phyloP scores from a whole-genome alignment of 2,888 invertebrate genomes.

The Unio delphinus region DNA sequence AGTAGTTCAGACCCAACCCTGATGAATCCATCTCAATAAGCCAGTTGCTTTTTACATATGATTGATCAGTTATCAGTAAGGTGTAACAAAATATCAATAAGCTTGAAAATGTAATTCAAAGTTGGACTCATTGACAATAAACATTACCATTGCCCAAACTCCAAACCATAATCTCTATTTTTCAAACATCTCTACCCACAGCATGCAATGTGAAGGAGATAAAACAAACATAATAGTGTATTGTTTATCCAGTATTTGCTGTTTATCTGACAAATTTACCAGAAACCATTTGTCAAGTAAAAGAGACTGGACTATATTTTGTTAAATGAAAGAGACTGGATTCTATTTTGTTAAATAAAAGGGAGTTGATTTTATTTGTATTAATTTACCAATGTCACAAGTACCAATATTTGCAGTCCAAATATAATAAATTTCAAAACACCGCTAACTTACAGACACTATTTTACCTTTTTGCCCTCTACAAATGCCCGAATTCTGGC shows the following conservation, averaged over 20 bases:
- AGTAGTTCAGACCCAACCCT: no score
- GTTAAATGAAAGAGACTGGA: background rate
- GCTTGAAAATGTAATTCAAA: no score
- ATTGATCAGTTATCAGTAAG: no score
- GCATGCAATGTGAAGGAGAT: no score
- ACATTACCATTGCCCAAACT: no score
- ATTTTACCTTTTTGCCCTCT: constrained; percentile 56
- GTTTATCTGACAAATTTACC: background rate
- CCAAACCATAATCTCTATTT: no score
- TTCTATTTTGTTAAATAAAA: background rate
- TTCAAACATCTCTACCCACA: no score
- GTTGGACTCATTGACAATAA: no score
- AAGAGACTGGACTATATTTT: background rate
- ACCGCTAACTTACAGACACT: constrained; percentile 4
- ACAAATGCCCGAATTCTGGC: constrained; percentile 74
- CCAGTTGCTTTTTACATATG: no score
- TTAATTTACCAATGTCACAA: background rate
- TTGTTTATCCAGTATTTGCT: background rate
- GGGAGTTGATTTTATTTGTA: background rate
- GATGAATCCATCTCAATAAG: no score
- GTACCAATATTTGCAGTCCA: background rate
- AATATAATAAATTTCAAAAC: background rate
- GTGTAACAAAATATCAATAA: no score
- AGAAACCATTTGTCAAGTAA: background rate
- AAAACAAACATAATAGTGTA: background rate